Evolutionary conservation across 2,888 invertebrate genomes (phyloP), one percentile per base, ranked within the genome.

Genomic region (Athalia cordata): DNA sequence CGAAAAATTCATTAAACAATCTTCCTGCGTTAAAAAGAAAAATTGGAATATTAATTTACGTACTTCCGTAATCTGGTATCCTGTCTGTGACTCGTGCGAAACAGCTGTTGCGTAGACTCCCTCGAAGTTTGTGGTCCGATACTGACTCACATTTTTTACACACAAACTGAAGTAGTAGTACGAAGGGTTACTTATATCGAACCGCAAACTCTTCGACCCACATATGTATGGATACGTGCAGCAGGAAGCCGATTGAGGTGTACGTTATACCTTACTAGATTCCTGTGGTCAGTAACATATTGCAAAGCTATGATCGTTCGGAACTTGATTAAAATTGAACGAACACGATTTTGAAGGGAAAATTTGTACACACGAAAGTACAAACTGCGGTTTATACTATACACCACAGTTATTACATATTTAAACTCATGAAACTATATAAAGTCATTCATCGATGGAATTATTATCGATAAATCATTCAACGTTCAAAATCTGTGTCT

Each of bases 111-210:
- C 59, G 72, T 43, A 57, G 57, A 72, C 57, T 59, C 59, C 59
- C 59, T 72, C 59, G 57, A 72, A 72, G 72, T 72, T 72, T 72
- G 57, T 13, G 72, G 72, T n/a, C n/a, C n/a, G n/a, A n/a, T n/a
- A n/a, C 59, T 47, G n/a, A 6, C 67, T 3, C 67, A 11, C 68
- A 29, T 29, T 13, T 55, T 55, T 55, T 29, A 50, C 11, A 8
- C 66, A 29, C 29, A 29, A 1, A 29, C 29, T 29, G 1, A 29
- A 29, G 29, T 29, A 29, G 1, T 29, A 29, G 29, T 29, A 29
- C 29, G 29, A 29, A 29, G 29, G 29, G 29, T 29, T 29, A 29
- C 29, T 29, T 29, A 29, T 29, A 29, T 29, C 29, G 59, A 72
- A 72, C 59, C 47, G 52, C 9, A 59, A 65, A 72, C 72, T 72